Evolutionary conservation across 2,888 invertebrate species (phyloP), one percentile per base, ranked within the genome.

Genomic region (Drosophila prostipennis): DNA sequence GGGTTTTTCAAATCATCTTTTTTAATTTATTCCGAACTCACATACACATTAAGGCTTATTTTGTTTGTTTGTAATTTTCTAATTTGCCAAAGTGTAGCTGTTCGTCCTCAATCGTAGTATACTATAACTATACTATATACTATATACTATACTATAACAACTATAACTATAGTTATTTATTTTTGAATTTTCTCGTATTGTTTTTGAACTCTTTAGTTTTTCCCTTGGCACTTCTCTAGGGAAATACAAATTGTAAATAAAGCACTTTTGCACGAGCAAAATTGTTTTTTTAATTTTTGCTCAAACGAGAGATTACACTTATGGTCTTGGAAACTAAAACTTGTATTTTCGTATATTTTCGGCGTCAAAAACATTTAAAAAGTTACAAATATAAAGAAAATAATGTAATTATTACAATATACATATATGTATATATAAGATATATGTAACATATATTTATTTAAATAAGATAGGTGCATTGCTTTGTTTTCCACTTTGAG

Each of bases 201-300:
- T 42, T 54, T 58, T 52, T 10, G 23, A 58, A 40, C 39, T 23
- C 26, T 42, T 16, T 10, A 3, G 8, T 32, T 32, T 39, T 34
- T 42, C 32, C 39, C 14, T 39, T 7, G 37, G 37, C 52, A 23
- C 37, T 26, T 26, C 26, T 19, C 34, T 34, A 3, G 14, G 16
- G n/a, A 51, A 52, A n/a, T 40, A 23, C 11, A 51, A 58, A 51
- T 42, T 23, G 23, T 53, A 42, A 58, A 58, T 58, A 54, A 34
- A 42, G 2, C 45, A 11, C 11, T 43, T 43, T 37, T 36, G 7
- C 45, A 46, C 36, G 26, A 37, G 51, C 37, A 23, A 52, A 36
- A 45, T 42, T 43, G 36, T 32, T 23, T 13, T 51, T 29, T 19
- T 5, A 23, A n/a, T 46, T 11, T 36, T 36, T 36, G 16, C 11